Percentiles rank a stretch among this genome's conserved stretches.
These are phyloP conservation scores for Entomyzon cyanotis DNA, from an alignment of 2,113 vertebrate species.

Conservation along the genomic window DNA sequence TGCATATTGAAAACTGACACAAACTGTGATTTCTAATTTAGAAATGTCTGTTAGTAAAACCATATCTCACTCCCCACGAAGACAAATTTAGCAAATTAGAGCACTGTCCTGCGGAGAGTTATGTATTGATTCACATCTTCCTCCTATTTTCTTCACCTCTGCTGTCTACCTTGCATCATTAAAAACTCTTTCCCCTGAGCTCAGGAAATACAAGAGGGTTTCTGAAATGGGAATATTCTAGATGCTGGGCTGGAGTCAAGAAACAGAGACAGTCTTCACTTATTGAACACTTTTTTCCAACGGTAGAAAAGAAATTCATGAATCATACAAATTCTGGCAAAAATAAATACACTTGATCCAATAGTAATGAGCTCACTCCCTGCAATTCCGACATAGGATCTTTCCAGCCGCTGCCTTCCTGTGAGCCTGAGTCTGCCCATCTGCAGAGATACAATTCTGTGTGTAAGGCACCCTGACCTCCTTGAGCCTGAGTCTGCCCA, in stretches of 20 bases:
- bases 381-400: neutral
- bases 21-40: neutral
- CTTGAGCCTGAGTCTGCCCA: neutral
- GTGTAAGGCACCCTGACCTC: neutral
- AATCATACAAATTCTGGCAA: slow-evolving; percentile 52
- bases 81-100: neutral
- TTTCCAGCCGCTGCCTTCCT: slow-evolving; percentile 3
- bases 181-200: neutral
- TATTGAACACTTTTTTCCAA: slow-evolving; percentile 56
- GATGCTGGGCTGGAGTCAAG: neutral
- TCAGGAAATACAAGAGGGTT: neutral
- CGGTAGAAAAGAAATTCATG: slow-evolving; percentile 12
- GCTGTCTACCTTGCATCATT: neutral
- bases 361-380: neutral
- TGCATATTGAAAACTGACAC: neutral
- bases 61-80: neutral
- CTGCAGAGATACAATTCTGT: neutral
- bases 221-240: slow-evolving; percentile 31
- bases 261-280: neutral
- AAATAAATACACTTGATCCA: slow-evolving; percentile 32
- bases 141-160: neutral
- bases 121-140: neutral
- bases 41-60: neutral
- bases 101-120: neutral
- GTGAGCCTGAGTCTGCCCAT: neutral